Evolutionary conservation across 2,797 vertebrate genomes (phyloP).

Genomic region (Notoglanidium macrostoma): DNA sequence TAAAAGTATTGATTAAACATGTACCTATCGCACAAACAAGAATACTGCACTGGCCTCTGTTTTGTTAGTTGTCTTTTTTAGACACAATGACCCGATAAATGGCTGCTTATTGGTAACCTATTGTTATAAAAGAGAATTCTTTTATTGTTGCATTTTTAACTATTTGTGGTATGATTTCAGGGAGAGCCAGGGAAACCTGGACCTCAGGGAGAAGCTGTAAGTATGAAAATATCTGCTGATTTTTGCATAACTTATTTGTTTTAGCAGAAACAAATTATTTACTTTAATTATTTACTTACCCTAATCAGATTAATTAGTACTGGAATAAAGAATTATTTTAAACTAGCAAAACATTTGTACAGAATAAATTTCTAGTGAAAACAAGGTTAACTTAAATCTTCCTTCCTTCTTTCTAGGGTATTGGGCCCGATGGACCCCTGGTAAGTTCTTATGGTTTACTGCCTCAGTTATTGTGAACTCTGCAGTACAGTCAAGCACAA

Average conservation of each 20-base stretch:
- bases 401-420: conserved; percentile 79
- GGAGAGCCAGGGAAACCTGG: conserved; percentile 91
- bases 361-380: neutral
- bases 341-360: neutral
- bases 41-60: conserved; percentile 55
- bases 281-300: too few species aligned
- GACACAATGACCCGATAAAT: too few species aligned
- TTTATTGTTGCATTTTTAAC: conserved; percentile 3
- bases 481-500: neutral
- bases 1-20: conserved; percentile 59
- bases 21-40: conserved; percentile 70
- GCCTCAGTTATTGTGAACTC: neutral
- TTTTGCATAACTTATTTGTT: neutral
- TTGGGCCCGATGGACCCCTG: conserved; percentile 84
- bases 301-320: neutral
- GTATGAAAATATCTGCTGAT: conserved; percentile 60
- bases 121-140: neutral
- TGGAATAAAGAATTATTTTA: neutral
- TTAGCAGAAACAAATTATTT: neutral
- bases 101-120: neutral
- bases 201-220: conserved; percentile 88
- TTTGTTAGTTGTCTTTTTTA: conserved; percentile 8
- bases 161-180: conserved; percentile 69
- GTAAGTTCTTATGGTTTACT: conserved; percentile 75
- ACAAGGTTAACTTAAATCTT: neutral